Conservation (phyloP, 2,797 vertebrate genomes). For the Streptopelia turtur region DNA sequence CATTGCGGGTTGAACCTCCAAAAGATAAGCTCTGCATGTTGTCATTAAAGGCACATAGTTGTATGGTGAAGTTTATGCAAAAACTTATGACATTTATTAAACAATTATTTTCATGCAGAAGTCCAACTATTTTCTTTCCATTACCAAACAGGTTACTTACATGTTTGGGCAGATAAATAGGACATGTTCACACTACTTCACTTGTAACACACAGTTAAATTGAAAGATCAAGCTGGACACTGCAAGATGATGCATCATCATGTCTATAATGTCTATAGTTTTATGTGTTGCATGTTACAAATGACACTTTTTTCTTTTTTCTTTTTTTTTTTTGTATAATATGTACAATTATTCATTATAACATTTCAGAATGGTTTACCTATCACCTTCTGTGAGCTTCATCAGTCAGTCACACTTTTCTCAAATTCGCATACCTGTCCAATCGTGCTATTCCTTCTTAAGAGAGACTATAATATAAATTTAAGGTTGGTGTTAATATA, state of each 20-base stretch:
- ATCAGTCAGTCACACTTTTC: not conserved
- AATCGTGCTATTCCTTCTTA: not conserved
- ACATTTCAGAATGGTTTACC: not conserved
- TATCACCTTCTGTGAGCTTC: not conserved
- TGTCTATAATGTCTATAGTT: not conserved
- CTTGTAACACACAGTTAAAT: not conserved
- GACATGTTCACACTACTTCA: not conserved
- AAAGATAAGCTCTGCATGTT: not conserved
- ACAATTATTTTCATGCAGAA: not conserved
- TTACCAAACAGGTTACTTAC: not conserved
- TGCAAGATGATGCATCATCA: not conserved
- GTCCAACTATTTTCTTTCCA: not conserved
- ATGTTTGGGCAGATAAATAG: not conserved
- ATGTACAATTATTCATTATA: not conserved
- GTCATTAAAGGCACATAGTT: not conserved
- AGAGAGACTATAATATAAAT: not conserved
- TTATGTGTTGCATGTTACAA: not conserved
- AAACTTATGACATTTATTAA: not conserved
- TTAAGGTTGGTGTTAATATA: not conserved
- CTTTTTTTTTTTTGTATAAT: not conserved
- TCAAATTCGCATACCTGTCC: not conserved
- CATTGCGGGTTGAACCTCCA: not conserved
- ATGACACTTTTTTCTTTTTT: not conserved
- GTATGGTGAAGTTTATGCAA: not conserved
- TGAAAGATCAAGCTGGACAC: not conserved